phyloP scores from a whole-genome alignment of 2,113 vertebrate genomes.

The Ciconia stormi region DNA sequence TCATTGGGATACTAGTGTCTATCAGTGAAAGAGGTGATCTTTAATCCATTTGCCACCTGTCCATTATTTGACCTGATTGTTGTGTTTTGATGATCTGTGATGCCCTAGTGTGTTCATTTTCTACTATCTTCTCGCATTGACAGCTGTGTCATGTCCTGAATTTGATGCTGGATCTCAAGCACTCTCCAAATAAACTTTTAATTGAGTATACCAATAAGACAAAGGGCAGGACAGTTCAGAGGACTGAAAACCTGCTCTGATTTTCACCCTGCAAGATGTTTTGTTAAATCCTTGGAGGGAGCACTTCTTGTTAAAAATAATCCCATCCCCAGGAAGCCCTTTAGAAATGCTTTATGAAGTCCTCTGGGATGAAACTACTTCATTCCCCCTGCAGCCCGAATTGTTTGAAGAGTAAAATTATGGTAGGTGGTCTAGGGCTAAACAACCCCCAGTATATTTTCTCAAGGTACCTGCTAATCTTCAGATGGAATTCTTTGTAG shows the following conservation, averaged over 20 bases:
- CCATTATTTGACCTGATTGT: neutral
- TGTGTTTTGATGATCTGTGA: neutral
- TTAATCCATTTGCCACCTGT: neutral
- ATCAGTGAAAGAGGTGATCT: neutral
- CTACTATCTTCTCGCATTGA: neutral
- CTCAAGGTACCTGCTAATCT: neutral
- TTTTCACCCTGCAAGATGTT: constrained; percentile 38
- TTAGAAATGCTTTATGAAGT: constrained; percentile 31
- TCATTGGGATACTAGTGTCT: neutral
- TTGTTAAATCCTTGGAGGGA: constrained; percentile 29
- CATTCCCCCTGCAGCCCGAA: neutral
- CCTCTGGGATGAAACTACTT: neutral
- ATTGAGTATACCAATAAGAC: constrained; percentile 28
- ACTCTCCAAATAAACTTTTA: constrained; percentile 33
- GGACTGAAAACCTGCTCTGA: constrained; percentile 18
- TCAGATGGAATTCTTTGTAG: neutral
- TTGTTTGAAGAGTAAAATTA: constrained; percentile 22
- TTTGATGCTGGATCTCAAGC: constrained; percentile 22
- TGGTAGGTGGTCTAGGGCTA: neutral
- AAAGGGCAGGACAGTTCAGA: constrained; percentile 10
- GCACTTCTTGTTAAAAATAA: constrained; percentile 49
- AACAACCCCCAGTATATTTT: neutral
- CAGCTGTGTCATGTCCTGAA: constrained; percentile 55
- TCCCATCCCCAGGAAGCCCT: constrained; percentile 14
- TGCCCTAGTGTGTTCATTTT: neutral